Base-by-base conservation (phyloP, 2,888 invertebrate species). In the Ceramica pisi region DNA sequence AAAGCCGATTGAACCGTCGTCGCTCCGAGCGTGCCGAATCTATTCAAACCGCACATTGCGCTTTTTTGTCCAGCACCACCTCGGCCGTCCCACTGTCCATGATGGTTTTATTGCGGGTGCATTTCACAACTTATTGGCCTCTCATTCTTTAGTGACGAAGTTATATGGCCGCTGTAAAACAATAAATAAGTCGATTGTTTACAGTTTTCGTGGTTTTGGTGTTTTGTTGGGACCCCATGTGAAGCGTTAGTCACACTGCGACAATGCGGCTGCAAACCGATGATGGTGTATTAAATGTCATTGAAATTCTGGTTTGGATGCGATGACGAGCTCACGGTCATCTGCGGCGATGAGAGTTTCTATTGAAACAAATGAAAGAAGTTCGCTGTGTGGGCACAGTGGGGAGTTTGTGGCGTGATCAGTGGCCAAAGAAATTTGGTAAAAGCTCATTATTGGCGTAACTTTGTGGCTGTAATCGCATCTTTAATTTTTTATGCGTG, bases 81-180 rank as follows among this genome's bases (percentile, higher is more conserved):
- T 64, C 60, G 75, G 14, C 74, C 73, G 66, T 48, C 74, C 88
- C 90, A 90, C 87, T 90, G 91, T 88, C 91, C 93, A 93, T 94
- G 93, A 95, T 94, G 91, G 93, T 91, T 95, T 95, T 95, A 95
- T 94, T 94, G 92, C 90, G 91, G 93, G 91, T 90, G 89, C 92
- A 92, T 94, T 95, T 91, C 90, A 81, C 77, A 91, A 90, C 91
- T 92, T 89, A 94, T 93, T 91, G 90, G 89, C 71, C 88, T 87
- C 91, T 90, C 88, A 90, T 94, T 91, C 91, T 91, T 84, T 81
- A 86, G 90, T 89, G 92, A 90, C 92, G 84, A 91, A 90, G 93
- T 93, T 95, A 92, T 95, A 95, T 93, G 89, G 91, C 89, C 88
- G 93, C 91, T 90, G 93, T 95, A 94, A 95, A 95, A 95, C 93